Base-by-base conservation (phyloP, 2,797 vertebrate species). In the Neomorphus geoffroyi region DNA sequence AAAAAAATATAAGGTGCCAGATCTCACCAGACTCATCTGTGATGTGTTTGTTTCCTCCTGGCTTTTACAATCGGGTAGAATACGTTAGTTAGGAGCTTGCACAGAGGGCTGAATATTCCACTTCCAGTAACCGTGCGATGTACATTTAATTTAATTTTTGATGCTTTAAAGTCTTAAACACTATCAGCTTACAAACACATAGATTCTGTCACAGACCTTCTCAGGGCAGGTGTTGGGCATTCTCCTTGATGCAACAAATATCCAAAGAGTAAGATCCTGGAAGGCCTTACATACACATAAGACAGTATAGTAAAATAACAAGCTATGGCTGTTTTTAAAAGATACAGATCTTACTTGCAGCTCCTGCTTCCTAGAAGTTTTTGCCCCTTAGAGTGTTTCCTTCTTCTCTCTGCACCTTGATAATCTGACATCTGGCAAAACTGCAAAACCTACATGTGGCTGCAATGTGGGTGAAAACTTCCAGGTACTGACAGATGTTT, bases 111-210 rank as follows among this genome's bases (percentile, higher is more conserved):
- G 51, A 64, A 45, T 43, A 62, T 30, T 67, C 51, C 32, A 58
- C 11, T 81, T 54, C 1, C 21, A 4, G 35, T 56, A 53, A 73
- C 7, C 30, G 57, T 0, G 2, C 1, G 2, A 50, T 45, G 39
- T 26, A 30, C 9, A 74, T 88, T 26, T 24, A 56, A 27, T 33
- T 87, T 60, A 26, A 43, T 86, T 90, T 90, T 83, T 26, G 27
- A 57, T 18, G 57, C 8, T 35, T 6, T 0, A 18, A 80, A 33
- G 7, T n/a, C 37, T 35, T 73, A 21, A 57, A 21, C 21, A 69
- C 18, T 53, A 66, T 15, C 19, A 78, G 32, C 30, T 10, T 50
- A 30, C 15, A 85, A 88, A 57, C 41, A 64, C 0, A 0, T 1
- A 39, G 57, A 78, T 37, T 74, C 50, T 54, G 22, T 24, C 24